phyloP scores from a whole-genome alignment of 2,113 vertebrate species.

The Puntigrus tetrazona region DNA sequence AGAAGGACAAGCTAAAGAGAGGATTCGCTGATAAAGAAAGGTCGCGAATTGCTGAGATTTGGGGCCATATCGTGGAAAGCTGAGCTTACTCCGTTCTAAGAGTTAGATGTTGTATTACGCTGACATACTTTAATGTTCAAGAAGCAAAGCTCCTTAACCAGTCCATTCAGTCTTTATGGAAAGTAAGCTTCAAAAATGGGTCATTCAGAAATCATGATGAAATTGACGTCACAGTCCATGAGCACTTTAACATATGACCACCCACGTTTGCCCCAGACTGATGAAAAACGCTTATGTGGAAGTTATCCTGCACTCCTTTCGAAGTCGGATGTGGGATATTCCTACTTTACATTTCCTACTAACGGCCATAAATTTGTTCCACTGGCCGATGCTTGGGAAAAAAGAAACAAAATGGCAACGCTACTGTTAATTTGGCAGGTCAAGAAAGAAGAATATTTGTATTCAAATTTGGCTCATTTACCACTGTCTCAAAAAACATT shows the following conservation, averaged over 20 bases:
- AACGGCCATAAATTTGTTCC: not conserved
- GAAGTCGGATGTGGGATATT: not conserved
- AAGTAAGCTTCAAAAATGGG: not conserved
- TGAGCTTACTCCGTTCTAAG: not conserved
- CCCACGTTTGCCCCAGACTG: not conserved
- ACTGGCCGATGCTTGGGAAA: not conserved
- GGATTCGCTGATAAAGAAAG: not conserved
- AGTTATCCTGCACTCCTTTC: not conserved
- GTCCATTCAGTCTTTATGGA: not conserved
- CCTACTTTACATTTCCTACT: not conserved
- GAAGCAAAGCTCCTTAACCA: not conserved
- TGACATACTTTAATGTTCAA: not conserved
- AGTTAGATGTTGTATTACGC: not conserved
- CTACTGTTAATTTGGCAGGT: not conserved
- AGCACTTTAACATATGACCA: slow-evolving; percentile 8
- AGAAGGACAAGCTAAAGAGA: not conserved
- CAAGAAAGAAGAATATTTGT: not conserved
- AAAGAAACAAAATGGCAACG: not conserved
- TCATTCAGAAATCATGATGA: not conserved
- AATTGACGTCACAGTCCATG: not conserved
- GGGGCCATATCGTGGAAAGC: not conserved
- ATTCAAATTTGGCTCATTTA: not conserved
- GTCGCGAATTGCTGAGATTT: not conserved
- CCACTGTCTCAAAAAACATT: not conserved
- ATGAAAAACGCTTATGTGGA: not conserved